Evolutionary conservation across 2,888 invertebrate genomes (phyloP).

Genomic region (Epicampocera succincta): DNA sequence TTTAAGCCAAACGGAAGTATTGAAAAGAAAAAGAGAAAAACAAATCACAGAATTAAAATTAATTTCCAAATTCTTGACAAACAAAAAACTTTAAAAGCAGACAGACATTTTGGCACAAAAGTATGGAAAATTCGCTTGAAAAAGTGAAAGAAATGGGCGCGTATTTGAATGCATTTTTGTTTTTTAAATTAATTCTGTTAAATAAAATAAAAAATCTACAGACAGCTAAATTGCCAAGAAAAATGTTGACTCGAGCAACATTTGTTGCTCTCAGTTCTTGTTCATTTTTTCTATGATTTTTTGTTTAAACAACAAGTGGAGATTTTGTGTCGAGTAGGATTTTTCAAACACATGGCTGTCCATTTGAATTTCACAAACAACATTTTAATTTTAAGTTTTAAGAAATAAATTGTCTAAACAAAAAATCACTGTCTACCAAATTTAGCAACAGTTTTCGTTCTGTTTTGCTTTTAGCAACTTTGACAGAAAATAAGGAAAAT

Average conservation of each 20-base stretch:
- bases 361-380: conserved; percentile 45
- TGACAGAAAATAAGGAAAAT: conserved; percentile 26
- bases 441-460: conserved; percentile 33
- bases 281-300: conserved; percentile 4
- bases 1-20: conserved; percentile 9
- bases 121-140: too few species aligned
- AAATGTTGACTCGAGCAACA: conserved; percentile 3
- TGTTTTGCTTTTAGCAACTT: conserved; percentile 6
- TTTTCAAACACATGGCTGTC: conserved; percentile 24
- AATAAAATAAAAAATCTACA: neutral
- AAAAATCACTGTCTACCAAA: conserved; percentile 61
- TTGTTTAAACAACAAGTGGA: conserved; percentile 28
- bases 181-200: neutral
- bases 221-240: conserved; percentile 44
- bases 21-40: neutral
- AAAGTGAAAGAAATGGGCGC: conserved; percentile 3
- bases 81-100: too few species aligned
- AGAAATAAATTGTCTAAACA: conserved; percentile 58
- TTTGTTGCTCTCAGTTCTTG: neutral
- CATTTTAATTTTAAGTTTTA: conserved; percentile 48
- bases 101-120: neutral
- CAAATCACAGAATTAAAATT: conserved; percentile 17
- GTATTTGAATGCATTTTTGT: conserved; percentile 7
- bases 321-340: conserved; percentile 20
- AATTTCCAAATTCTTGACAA: conserved; percentile 24